Evolutionary conservation across 2,797 vertebrate genomes (phyloP).

Genomic region (Karalla daura): DNA sequence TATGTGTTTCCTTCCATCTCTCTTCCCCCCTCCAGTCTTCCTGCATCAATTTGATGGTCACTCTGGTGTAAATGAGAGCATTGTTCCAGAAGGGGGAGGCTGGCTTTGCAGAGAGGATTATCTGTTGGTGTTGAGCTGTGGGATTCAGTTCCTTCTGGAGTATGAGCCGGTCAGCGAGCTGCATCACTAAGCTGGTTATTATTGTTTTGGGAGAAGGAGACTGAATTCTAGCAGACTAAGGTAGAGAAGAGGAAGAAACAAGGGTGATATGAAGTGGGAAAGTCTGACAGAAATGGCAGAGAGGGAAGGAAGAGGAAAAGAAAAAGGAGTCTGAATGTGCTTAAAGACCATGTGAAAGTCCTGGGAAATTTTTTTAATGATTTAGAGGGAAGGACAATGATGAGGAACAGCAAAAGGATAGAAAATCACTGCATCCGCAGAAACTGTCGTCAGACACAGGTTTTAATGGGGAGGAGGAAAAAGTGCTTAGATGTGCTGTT

Average conservation of each 20-base stretch:
- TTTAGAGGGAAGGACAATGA: constrained; percentile 50
- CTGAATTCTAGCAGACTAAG: constrained; percentile 33
- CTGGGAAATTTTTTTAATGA: constrained; percentile 42
- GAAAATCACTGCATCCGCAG: constrained; percentile 70
- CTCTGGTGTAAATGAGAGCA: constrained; percentile 77
- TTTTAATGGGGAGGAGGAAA: constrained; percentile 58
- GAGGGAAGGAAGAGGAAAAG: background rate
- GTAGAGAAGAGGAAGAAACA: constrained; percentile 24
- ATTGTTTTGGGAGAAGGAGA: constrained; percentile 73
- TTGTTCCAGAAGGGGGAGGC: constrained; percentile 77
- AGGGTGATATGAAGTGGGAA: constrained; percentile 8
- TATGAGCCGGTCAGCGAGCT: constrained; percentile 79
- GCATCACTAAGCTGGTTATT: constrained; percentile 81
- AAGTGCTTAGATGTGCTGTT: constrained; percentile 56
- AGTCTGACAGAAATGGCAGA: background rate
- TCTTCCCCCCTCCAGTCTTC: constrained; percentile 32
- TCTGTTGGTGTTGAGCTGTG: constrained; percentile 76
- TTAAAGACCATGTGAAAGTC: constrained; percentile 11
- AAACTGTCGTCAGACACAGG: constrained; percentile 49
- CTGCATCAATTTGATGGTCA: constrained; percentile 64
- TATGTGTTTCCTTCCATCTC: constrained; percentile 20
- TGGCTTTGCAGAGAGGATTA: constrained; percentile 82
- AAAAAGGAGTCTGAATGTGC: constrained; percentile 21
- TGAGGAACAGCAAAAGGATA: constrained; percentile 45
- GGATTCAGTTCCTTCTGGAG: constrained; percentile 75